Conservation (phyloP, 2,888 invertebrate species). For the Palloptera scutellata region DNA sequence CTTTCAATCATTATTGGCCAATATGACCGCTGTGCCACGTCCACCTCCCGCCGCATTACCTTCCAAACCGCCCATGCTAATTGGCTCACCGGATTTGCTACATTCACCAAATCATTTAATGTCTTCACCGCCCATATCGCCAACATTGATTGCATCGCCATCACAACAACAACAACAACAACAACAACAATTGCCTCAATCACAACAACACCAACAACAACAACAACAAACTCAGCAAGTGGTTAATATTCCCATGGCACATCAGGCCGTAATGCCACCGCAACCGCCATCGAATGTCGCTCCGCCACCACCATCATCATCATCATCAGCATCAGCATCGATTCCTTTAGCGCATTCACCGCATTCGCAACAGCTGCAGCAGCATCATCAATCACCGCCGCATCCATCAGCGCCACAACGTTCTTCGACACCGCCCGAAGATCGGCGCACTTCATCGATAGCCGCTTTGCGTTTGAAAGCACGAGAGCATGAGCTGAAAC, state of each 20-base stretch:
- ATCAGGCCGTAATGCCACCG: conserved; percentile 64
- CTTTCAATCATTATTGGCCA: conserved; percentile 81
- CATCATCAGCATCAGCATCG: conserved; percentile 30
- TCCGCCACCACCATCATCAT: conserved; percentile 48
- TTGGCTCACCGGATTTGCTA: conserved; percentile 55
- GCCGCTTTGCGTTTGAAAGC: conserved; percentile 87
- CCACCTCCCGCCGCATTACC: conserved; percentile 33
- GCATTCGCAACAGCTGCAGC: conserved; percentile 25
- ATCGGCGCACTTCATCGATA: conserved; percentile 85
- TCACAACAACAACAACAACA: conserved; percentile 27
- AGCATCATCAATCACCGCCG: conserved; percentile 58
- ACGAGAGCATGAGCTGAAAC: conserved; percentile 85
- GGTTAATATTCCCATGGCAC: conserved; percentile 66
- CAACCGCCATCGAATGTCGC: conserved; percentile 69
- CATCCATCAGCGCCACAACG: conserved; percentile 44
- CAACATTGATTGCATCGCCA: conserved; percentile 45
- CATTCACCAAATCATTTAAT: conserved; percentile 59
- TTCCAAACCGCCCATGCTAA: conserved; percentile 52
- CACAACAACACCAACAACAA: conserved; percentile 83
- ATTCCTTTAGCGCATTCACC: conserved; percentile 51
- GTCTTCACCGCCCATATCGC: conserved; percentile 59
- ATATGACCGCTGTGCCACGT: conserved; percentile 69
- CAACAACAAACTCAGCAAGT: conserved; percentile 76
- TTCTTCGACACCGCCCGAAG: conserved; percentile 72
- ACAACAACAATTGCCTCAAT: conserved; percentile 65